A percentile compares a stretch with the other conserved stretches of the same genome.
Conservation (phyloP, 1,140 invertebrate species). For the Samia ricini region DNA sequence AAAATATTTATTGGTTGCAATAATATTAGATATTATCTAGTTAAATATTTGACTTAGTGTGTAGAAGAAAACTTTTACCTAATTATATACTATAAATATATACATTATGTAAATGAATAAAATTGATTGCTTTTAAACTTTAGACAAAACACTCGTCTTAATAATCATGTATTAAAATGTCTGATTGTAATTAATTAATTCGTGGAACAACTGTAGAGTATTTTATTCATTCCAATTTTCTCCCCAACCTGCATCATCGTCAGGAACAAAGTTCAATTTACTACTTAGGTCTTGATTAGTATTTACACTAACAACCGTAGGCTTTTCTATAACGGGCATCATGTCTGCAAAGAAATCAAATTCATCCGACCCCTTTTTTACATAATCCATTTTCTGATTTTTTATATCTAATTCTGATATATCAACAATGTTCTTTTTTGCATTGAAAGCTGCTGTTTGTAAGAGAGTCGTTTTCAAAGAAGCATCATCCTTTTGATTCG, state of each 20-base stretch:
- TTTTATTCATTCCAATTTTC: conserved; percentile 65
- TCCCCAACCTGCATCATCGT: conserved; percentile 67
- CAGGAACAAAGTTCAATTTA: conserved; percentile 69
- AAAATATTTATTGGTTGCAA: no score
- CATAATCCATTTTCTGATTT: conserved; percentile 77
- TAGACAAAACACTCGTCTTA: no score
- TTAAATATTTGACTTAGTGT: no score
- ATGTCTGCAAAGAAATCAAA: conserved; percentile 91
- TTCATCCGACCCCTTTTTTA: conserved; percentile 74
- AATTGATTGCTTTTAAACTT: no score
- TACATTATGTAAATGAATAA: no score
- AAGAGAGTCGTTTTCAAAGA: conserved; percentile 37
- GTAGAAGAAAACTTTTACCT: no score
- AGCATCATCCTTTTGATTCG: conserved; percentile 18
- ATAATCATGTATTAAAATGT: conserved; percentile 26
- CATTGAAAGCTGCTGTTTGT: conserved; percentile 64
- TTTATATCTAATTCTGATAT: conserved; percentile 87
- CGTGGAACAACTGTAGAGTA: background rate
- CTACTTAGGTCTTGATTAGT: conserved; percentile 45
- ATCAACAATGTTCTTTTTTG: conserved; percentile 77
- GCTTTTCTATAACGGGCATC: conserved; percentile 87
- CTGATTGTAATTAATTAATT: background rate
- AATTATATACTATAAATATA: no score
- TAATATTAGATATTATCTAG: no score
- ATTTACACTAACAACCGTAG: conserved; percentile 70